These are phyloP conservation scores for Amblyjoppa proteus DNA, from an alignment of 2,888 invertebrate species.

Conservation along the genomic window DNA sequence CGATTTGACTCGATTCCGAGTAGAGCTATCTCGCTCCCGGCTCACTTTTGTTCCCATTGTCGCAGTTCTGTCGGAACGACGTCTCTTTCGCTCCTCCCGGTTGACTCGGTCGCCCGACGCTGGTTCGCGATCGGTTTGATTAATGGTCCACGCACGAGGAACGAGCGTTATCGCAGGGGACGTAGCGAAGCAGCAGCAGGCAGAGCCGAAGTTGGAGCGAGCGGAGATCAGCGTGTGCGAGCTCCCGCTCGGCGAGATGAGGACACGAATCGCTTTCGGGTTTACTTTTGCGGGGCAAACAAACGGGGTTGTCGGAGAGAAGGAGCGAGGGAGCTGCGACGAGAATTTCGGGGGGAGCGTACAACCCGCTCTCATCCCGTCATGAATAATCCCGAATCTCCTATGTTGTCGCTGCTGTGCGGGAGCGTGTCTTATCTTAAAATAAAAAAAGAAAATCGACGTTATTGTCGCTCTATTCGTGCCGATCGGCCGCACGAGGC, in stretches of 20 bases:
- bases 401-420: conserved; percentile 44
- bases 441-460: not conserved
- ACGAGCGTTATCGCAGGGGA: conserved; percentile 76
- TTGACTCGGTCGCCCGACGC: conserved; percentile 70
- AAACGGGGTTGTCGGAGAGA: conserved; percentile 68
- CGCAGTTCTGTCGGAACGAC: conserved; percentile 24
- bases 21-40: conserved; percentile 28
- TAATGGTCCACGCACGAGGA: conserved; percentile 74
- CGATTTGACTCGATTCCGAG: conserved; percentile 65
- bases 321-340: conserved; percentile 18
- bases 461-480: not conserved
- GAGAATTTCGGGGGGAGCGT: conserved; percentile 43
- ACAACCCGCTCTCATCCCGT: conserved; percentile 53
- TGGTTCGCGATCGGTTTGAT: conserved; percentile 74
- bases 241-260: conserved; percentile 51
- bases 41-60: conserved; percentile 30
- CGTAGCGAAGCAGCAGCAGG: conserved; percentile 47
- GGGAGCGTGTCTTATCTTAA: not conserved
- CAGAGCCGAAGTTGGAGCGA: conserved; percentile 28
- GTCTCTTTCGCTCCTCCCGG: conserved; percentile 64
- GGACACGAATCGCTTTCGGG: conserved; percentile 73
- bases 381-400: conserved; percentile 81
- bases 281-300: conserved; percentile 72
- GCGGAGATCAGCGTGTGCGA: conserved; percentile 25
- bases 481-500: not conserved